Evolutionary conservation across 2,888 invertebrate species (phyloP).

Genomic region (Synanthedon andrenaeformis): DNA sequence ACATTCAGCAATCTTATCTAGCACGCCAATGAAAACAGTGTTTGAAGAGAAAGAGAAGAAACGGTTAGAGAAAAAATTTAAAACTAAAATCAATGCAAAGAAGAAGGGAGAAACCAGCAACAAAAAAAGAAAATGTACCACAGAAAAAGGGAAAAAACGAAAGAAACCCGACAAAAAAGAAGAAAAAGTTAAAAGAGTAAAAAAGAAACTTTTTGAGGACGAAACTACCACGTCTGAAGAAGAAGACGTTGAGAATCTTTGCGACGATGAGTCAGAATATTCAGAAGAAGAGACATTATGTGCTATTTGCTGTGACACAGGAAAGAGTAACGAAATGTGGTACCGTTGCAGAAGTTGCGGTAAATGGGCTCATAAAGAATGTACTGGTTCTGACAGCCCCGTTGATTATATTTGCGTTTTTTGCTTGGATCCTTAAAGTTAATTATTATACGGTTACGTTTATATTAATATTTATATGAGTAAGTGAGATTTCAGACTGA

Average conservation of each 20-base stretch:
- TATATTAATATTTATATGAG: background rate
- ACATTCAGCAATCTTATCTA: slow-evolving; percentile 12
- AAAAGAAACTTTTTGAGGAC: slow-evolving; percentile 8
- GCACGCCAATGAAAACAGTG: slow-evolving; percentile 9
- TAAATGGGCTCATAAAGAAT: slow-evolving; percentile 10
- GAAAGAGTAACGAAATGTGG: slow-evolving; percentile 14
- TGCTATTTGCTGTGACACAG: slow-evolving; percentile 13
- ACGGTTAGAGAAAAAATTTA: slow-evolving; percentile 4
- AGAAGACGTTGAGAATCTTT: slow-evolving; percentile 4
- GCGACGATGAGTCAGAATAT: slow-evolving; percentile 14
- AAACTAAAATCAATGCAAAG: slow-evolving; percentile 3
- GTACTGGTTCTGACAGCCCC: slow-evolving; percentile 4
- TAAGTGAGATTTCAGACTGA: background rate
- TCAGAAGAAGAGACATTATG: slow-evolving; percentile 13
- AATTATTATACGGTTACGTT: background rate
- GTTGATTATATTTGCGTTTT: slow-evolving; percentile 7
- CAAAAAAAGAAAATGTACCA: slow-evolving; percentile 5
- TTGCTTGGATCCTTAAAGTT: slow-evolving; percentile 6
- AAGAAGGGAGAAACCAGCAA: slow-evolving; percentile 5
- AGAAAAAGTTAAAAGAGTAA: slow-evolving; percentile 8
- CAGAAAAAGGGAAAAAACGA: slow-evolving; percentile 3
- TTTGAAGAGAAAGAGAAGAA: slow-evolving; percentile 8
- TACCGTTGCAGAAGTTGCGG: slow-evolving; percentile 14
- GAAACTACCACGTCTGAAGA: slow-evolving; percentile 7
- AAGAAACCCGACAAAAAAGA: background rate